These are phyloP conservation scores for Macquaria australasica DNA, from an alignment of 2,113 vertebrate genomes.

Conservation along the genomic window DNA sequence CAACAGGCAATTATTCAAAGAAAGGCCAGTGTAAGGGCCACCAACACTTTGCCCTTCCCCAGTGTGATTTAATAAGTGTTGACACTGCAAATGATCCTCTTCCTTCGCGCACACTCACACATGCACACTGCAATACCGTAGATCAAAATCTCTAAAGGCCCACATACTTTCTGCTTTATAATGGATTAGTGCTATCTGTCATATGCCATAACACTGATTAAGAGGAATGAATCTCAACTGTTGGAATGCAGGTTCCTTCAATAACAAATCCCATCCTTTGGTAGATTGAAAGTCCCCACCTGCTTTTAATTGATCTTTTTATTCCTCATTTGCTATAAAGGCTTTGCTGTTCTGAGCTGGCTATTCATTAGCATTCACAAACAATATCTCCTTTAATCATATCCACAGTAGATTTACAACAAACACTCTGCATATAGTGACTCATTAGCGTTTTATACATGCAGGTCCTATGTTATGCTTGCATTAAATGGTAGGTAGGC, in stretches of 20 bases:
- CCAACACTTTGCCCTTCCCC: conserved; percentile 38
- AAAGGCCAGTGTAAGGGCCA: conserved; percentile 44
- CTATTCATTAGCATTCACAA: conserved; percentile 43
- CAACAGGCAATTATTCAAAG: conserved; percentile 61
- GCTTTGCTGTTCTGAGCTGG: conserved; percentile 28
- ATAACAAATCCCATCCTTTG: conserved; percentile 15
- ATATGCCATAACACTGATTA: conserved; percentile 44
- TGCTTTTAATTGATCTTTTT: conserved; percentile 35
- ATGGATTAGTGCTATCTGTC: conserved; percentile 44
- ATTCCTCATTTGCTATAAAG: conserved; percentile 32
- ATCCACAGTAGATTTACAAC: conserved; percentile 33
- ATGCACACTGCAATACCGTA: conserved; percentile 13
- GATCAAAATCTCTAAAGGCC: conserved; percentile 10
- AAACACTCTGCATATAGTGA: conserved; percentile 13
- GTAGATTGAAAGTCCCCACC: conserved; percentile 7
- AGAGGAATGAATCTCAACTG: conserved; percentile 10
- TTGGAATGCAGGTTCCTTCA: conserved; percentile 6
- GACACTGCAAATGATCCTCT: conserved; percentile 40
- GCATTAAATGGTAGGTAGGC: background rate
- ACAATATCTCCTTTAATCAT: conserved; percentile 45
- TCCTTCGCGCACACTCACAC: conserved; percentile 15
- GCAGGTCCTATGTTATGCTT: conserved; percentile 3
- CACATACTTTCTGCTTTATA: conserved; percentile 9
- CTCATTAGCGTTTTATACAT: conserved; percentile 28
- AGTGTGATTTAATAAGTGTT: conserved; percentile 57